phyloP scores from a whole-genome alignment of 2,113 vertebrate genomes.

The Donacobius atricapilla region DNA sequence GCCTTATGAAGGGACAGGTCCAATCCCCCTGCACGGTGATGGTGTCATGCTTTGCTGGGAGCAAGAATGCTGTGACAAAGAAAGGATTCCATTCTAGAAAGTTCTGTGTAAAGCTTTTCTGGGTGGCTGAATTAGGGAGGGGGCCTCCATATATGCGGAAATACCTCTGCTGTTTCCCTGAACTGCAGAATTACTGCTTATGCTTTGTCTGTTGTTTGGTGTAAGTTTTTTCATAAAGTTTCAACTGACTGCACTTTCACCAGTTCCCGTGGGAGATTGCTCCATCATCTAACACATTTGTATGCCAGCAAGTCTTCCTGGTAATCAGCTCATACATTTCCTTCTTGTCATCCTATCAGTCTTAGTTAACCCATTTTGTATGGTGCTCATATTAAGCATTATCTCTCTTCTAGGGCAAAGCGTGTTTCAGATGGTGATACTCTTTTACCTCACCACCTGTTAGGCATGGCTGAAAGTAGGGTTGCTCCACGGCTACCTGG shows the following conservation, averaged over 20 bases:
- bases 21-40: rapidly evolving
- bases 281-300: background rate
- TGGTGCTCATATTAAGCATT: background rate
- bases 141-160: background rate
- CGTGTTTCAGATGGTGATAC: background rate
- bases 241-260: background rate
- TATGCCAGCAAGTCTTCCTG: background rate
- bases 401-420: background rate
- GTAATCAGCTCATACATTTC: background rate
- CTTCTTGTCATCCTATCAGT: background rate
- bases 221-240: background rate
- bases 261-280: background rate
- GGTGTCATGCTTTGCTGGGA: background rate
- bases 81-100: background rate
- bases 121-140: background rate
- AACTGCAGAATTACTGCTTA: background rate
- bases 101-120: background rate
- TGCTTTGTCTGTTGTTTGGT: background rate
- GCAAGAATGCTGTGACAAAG: background rate
- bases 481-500: background rate
- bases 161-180: background rate
- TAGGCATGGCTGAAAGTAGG: background rate
- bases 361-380: background rate
- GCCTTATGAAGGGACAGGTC: background rate
- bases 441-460: background rate